Evolutionary conservation across 53 echinoderm and acorn worm genomes (phyloP), one percentile per base, ranked within the genome.

Genomic region (Echinometra lucunter): DNA sequence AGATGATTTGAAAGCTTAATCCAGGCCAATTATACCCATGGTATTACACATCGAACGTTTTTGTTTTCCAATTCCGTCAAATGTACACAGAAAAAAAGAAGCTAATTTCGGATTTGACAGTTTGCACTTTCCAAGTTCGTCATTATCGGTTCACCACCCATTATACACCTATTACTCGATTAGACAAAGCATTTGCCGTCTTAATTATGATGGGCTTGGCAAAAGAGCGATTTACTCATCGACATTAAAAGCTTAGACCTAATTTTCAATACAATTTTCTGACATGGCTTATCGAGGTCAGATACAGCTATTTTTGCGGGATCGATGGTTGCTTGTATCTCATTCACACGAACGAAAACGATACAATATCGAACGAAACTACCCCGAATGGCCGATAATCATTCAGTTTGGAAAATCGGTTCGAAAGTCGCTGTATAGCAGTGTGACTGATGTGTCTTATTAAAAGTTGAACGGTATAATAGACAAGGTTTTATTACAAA

Each of bases 231-330:
- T 42, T 78, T 23, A 21, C 21, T 78, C 42, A 42, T 78, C 21
- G 21, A 38, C 38, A 78, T 78, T 38, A 78, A 78, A 78, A 78
- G 78, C 78, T 78, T 78, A 78, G 38, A 78, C 42, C 78, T 21
- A 78, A 78, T 78, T 42, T 38, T 6, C 19, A 7, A 6, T 18
- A 19, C 42, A 42, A 38, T 78, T 78, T 21, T 21, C 21, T 78
- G 42, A 40, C 38, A 78, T 78, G 19, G 78, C 38, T 72, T 34
- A 13, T 78, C 78, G 78, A 78, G 78, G 78, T 42, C 78, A 42
- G 35, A 4, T 19, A 78, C 42, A 42, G 38, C 78, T 5, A 42
- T 78, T 40, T 23, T 19, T 6, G 78, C 8, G 19, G 78, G 78
- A 21, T 78, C 23, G 16, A 18, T 42, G 17, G 78, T 19, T 78